Conservation (phyloP, 2,888 invertebrate species). For the Corbicula japonica region DNA sequence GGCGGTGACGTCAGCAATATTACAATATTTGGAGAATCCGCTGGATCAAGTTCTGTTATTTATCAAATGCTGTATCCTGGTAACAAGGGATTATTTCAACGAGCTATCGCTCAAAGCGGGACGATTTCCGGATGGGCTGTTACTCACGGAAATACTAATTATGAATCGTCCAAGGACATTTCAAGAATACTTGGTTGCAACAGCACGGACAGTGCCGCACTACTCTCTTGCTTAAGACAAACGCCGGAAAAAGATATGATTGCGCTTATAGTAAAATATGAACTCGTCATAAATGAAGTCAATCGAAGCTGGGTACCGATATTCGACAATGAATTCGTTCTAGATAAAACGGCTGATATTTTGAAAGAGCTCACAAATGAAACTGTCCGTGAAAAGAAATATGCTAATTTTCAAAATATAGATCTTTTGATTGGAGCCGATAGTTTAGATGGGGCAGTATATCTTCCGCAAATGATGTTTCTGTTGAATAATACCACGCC, state of each 20-base stretch:
- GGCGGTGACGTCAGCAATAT: conserved; percentile 29
- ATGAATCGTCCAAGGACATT: conserved; percentile 4
- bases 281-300: background rate
- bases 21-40: conserved; percentile 41
- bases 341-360: conserved; percentile 18
- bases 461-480: background rate
- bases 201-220: background rate
- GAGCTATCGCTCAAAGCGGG: conserved; percentile 40
- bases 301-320: conserved; percentile 38
- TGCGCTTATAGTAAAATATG: background rate
- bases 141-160: conserved; percentile 14
- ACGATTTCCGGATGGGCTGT: conserved; percentile 24
- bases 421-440: conserved; percentile 41
- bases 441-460: conserved; percentile 29
- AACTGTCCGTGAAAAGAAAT: background rate
- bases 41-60: conserved; percentile 39
- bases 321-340: conserved; percentile 40
- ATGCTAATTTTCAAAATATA: conserved; percentile 12
- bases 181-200: conserved; percentile 21
- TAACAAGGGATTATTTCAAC: conserved; percentile 32
- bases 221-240: background rate
- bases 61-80: conserved; percentile 39
- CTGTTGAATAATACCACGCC: background rate
- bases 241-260: conserved; percentile 6
- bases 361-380: conserved; percentile 5